Evolutionary conservation across 2,888 invertebrate species (phyloP).

Genomic region (Habroteleia sp.): DNA sequence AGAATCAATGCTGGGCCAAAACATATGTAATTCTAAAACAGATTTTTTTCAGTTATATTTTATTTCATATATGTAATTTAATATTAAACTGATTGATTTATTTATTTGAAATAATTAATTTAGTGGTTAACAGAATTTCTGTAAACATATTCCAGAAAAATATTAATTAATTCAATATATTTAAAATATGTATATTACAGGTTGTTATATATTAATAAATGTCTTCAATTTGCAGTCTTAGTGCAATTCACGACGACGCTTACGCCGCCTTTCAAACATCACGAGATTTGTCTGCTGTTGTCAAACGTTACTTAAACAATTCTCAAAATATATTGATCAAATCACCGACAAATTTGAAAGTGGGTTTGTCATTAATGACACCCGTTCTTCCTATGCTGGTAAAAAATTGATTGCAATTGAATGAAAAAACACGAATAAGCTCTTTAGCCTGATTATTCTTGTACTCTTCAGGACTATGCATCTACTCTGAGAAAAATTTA

Average conservation of each 20-base stretch:
- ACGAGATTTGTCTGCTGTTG: slow-evolving; percentile 88
- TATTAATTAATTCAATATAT: too few species aligned
- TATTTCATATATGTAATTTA: too few species aligned
- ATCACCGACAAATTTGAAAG: slow-evolving; percentile 55
- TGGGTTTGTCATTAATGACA: slow-evolving; percentile 89
- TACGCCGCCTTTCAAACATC: slow-evolving; percentile 94
- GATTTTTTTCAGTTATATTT: background rate
- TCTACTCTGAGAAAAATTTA: too few species aligned
- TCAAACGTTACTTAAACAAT: slow-evolving; percentile 79
- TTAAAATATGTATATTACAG: too few species aligned
- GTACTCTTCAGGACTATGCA: too few species aligned
- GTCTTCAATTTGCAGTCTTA: slow-evolving; percentile 82
- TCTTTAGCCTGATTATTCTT: too few species aligned
- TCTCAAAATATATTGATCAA: slow-evolving; percentile 8
- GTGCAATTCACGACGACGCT: slow-evolving; percentile 93
- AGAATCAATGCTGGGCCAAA: slow-evolving; percentile 96
- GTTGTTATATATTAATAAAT: slow-evolving; percentile 8
- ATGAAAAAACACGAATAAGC: too few species aligned
- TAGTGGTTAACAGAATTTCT: too few species aligned
- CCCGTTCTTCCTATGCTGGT: slow-evolving; percentile 96
- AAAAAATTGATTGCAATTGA: background rate
- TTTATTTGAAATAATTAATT: too few species aligned
- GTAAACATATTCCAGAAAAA: too few species aligned
- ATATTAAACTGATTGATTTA: too few species aligned
- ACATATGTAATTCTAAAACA: slow-evolving; percentile 85